These are phyloP conservation scores for Tiliacea citrago DNA, from an alignment of 2,888 invertebrate species.

Conservation along the genomic window DNA sequence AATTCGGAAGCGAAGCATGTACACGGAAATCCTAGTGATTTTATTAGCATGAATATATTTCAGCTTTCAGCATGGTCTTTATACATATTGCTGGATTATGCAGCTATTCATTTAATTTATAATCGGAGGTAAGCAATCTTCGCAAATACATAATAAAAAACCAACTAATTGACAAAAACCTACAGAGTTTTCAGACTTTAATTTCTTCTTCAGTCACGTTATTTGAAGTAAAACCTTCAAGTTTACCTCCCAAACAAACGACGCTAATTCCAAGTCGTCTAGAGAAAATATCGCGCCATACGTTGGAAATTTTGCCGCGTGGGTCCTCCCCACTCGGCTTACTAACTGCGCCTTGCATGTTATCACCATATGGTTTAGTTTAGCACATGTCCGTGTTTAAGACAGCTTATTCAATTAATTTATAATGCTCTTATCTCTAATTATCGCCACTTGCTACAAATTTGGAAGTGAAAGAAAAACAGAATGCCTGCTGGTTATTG, in stretches of 20 bases:
- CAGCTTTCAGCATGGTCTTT: conserved; percentile 5
- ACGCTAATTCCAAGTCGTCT: conserved; percentile 30
- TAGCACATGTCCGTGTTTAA: conserved; percentile 51
- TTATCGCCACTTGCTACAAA: conserved; percentile 35
- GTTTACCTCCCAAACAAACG: conserved; percentile 32
- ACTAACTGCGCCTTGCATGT: conserved; percentile 37
- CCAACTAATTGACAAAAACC: too few species aligned
- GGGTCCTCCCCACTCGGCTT: conserved; percentile 30
- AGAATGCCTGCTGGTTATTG: conserved; percentile 46
- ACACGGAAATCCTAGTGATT: conserved; percentile 48
- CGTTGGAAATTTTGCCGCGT: conserved; percentile 45
- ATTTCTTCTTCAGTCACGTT: conserved; percentile 21
- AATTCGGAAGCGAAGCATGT: conserved; percentile 41
- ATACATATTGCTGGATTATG: conserved; percentile 1
- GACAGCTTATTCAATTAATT: conserved; percentile 23
- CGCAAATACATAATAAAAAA: too few species aligned
- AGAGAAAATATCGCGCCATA: conserved; percentile 54
- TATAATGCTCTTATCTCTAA: conserved; percentile 22
- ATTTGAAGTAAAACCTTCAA: conserved; percentile 20
- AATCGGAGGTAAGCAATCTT: not conserved
- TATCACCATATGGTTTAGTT: conserved; percentile 54
- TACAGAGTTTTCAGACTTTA: not conserved
- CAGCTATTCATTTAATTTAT: not conserved
- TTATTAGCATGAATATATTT: conserved; percentile 45
- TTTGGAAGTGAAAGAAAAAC: conserved; percentile 48